A percentile compares a stretch with the other conserved stretches of the same genome.
These are phyloP conservation scores for Conistra vaccinii DNA, from an alignment of 2,888 invertebrate species.

Conservation along the genomic window DNA sequence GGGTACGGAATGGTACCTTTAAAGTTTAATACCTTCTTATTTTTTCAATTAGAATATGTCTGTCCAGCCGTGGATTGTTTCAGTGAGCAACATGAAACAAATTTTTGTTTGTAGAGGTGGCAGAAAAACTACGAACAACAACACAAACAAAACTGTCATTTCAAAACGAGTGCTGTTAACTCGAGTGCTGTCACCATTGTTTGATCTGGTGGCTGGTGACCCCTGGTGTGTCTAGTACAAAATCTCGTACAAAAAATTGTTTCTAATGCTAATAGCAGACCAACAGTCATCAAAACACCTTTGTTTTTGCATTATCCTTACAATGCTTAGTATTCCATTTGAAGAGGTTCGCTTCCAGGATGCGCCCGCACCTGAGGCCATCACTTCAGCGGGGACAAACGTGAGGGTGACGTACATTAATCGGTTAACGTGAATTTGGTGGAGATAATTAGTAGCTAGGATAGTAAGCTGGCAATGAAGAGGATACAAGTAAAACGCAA, in stretches of 20 bases:
- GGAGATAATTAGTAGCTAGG: background rate
- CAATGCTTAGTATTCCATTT: constrained; percentile 47
- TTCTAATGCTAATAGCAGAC: background rate
- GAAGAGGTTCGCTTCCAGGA: constrained; percentile 26
- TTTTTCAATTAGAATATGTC: background rate
- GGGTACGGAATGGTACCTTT: too few relatives aligned
- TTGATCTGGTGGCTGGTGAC: too few relatives aligned
- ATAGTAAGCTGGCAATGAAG: too few relatives aligned
- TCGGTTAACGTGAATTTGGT: background rate
- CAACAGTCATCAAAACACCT: constrained; percentile 19
- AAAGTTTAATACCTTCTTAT: background rate
- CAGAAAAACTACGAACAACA: background rate
- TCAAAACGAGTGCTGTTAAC: too few relatives aligned
- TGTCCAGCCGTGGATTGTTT: background rate
- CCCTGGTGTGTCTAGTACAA: too few relatives aligned
- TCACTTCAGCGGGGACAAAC: background rate
- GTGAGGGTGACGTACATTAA: background rate
- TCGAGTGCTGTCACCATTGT: too few relatives aligned
- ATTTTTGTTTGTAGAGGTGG: background rate
- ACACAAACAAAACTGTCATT: background rate
- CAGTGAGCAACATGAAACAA: background rate
- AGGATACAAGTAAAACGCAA: too few relatives aligned
- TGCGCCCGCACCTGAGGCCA: constrained; percentile 31
- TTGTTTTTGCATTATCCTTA: too few relatives aligned
- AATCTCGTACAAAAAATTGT: background rate